These are phyloP conservation scores for Altica lythri DNA, from an alignment of 2,888 invertebrate species.

Conservation along the genomic window DNA sequence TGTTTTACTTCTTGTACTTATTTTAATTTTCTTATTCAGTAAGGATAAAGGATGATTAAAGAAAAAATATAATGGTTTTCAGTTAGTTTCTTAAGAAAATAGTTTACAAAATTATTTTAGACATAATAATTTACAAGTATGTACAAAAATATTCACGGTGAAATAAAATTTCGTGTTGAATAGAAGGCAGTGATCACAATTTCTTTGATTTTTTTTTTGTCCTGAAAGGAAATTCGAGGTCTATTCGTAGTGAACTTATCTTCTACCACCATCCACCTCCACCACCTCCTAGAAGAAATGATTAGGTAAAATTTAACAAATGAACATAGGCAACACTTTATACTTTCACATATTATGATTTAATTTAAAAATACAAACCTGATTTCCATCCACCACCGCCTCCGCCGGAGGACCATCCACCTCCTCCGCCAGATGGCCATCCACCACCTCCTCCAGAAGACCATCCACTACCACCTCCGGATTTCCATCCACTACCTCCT, in stretches of 20 bases:
- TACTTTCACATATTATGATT: no score
- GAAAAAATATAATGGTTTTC: neutral
- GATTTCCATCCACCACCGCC: slow-evolving; percentile 28
- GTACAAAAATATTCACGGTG: slow-evolving; percentile 28
- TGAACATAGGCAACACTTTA: no score
- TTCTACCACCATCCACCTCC: slow-evolving; percentile 34
- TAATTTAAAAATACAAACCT: no score
- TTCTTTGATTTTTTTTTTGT: slow-evolving; percentile 7
- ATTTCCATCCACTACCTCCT: slow-evolving; percentile 26
- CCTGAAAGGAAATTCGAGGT: neutral
- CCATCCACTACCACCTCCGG: slow-evolving; percentile 27
- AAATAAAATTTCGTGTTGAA: slow-evolving; percentile 5
- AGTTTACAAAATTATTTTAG: slow-evolving; percentile 14
- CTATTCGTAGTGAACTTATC: neutral
- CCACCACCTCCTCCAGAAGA: slow-evolving; percentile 26
- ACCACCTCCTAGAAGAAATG: slow-evolving; percentile 28
- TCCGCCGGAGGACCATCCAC: slow-evolving; percentile 20
- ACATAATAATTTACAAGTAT: slow-evolving; percentile 31
- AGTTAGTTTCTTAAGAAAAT: slow-evolving; percentile 23
- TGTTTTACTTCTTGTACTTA: no score
- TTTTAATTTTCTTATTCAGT: no score
- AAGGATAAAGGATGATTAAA: no score
- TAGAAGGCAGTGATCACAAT: slow-evolving; percentile 21
- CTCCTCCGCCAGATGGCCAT: slow-evolving; percentile 29
- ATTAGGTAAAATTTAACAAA: neutral